phyloP scores from a whole-genome alignment of 2,797 vertebrate species.

The Steatocranus sp. region DNA sequence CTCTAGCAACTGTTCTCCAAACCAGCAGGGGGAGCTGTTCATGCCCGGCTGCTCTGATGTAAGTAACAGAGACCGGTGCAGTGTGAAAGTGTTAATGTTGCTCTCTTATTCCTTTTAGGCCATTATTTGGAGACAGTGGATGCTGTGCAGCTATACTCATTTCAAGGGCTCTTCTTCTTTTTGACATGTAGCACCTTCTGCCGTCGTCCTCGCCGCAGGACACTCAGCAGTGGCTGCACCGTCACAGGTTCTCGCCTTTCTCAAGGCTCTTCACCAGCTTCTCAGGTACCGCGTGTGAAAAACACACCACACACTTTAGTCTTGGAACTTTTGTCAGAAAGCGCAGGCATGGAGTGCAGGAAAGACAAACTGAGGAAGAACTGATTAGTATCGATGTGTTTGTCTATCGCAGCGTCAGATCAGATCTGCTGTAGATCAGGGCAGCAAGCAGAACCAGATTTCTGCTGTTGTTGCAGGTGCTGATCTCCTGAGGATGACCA shows the following conservation, averaged over 20 bases:
- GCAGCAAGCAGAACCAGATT: background rate
- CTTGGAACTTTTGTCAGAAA: background rate
- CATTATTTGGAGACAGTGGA: conserved; percentile 61
- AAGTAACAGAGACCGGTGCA: conserved; percentile 72
- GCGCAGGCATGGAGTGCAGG: background rate
- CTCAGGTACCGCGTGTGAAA: conserved; percentile 76
- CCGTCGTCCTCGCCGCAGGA: conserved; percentile 87
- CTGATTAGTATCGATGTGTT: background rate
- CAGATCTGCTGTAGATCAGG: background rate
- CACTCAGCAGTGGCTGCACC: conserved; percentile 91
- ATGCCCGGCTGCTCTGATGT: conserved; percentile 83
- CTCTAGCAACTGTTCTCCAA: conserved; percentile 87
- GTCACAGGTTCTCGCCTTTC: conserved; percentile 89
- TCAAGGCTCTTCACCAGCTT: conserved; percentile 91
- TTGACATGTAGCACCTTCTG: conserved; percentile 85
- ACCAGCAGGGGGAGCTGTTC: conserved; percentile 81
- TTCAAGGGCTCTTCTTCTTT: conserved; percentile 81
- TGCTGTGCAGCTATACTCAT: conserved; percentile 67
- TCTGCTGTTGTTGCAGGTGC: conserved; percentile 75
- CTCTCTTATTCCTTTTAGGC: conserved; percentile 67
- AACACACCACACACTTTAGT: background rate
- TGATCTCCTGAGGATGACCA: conserved; percentile 91
- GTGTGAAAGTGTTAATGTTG: conserved; percentile 53
- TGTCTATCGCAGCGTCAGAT: background rate
- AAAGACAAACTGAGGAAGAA: background rate